phyloP scores from a whole-genome alignment of 2,888 invertebrate species.

The Scaptomyza polygonia region DNA sequence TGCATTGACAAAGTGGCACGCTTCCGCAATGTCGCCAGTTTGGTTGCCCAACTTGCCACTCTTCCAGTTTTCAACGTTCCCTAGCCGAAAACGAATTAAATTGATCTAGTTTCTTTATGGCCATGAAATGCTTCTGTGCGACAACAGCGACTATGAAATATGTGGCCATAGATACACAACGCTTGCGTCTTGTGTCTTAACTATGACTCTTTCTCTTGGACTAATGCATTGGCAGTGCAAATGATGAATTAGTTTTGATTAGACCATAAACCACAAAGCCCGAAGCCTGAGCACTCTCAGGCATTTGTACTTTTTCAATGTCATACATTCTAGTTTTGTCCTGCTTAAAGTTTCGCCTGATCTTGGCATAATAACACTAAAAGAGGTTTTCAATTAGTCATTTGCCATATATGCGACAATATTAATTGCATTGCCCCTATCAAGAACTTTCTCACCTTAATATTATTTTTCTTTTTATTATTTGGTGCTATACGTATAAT shows the following conservation, averaged over 20 bases:
- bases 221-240: slow-evolving; percentile 78
- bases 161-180: slow-evolving; percentile 72
- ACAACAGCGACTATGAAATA: slow-evolving; percentile 69
- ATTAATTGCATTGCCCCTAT: slow-evolving; percentile 69
- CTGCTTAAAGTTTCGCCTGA: slow-evolving; percentile 74
- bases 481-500: too few relatives aligned
- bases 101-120: slow-evolving; percentile 80
- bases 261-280: slow-evolving; percentile 40
- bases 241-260: slow-evolving; percentile 79
- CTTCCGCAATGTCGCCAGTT: slow-evolving; percentile 77
- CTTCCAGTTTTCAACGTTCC: not conserved
- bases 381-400: slow-evolving; percentile 81
- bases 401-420: slow-evolving; percentile 71
- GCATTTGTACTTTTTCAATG: slow-evolving; percentile 51
- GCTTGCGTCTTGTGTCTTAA: slow-evolving; percentile 28
- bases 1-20: slow-evolving; percentile 76
- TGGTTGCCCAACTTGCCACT: slow-evolving; percentile 15
- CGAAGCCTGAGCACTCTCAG: slow-evolving; percentile 15
- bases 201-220: slow-evolving; percentile 9
- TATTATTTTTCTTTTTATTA: not conserved
- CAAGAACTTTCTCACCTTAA: slow-evolving; percentile 14
- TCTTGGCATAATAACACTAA: slow-evolving; percentile 59
- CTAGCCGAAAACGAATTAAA: slow-evolving; percentile 68
- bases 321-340: slow-evolving; percentile 11
- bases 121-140: slow-evolving; percentile 75